Conservation (phyloP, 2,888 invertebrate genomes). For the Tipula confusa region DNA sequence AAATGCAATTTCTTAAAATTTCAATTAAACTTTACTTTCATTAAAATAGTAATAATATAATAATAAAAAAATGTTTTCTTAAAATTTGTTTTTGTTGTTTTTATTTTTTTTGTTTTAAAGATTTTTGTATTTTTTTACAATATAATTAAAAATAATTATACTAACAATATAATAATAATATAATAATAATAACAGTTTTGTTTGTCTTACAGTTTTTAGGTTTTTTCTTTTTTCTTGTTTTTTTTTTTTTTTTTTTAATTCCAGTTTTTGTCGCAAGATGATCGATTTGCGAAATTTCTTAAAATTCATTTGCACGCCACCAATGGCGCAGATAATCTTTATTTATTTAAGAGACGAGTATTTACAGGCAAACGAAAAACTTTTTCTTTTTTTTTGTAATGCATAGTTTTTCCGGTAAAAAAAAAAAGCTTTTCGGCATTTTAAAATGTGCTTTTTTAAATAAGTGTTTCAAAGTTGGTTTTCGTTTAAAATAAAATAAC, state of each 20-base stretch:
- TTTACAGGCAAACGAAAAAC: conserved; percentile 12
- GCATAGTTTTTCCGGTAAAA: background rate
- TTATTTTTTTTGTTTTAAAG: background rate
- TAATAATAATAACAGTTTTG: conserved; percentile 25
- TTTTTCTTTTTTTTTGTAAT: background rate
- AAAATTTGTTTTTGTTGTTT: background rate
- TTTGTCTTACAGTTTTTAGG: conserved; percentile 13
- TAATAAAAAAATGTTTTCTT: background rate
- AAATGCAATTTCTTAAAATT: conserved; percentile 20
- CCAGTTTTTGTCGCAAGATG: conserved; percentile 4
- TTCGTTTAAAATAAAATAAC: background rate
- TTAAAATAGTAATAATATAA: too few species aligned
- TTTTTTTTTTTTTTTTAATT: background rate
- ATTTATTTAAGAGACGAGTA: background rate
- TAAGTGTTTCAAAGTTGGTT: background rate
- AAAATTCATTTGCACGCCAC: background rate
- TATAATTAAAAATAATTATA: conserved; percentile 25
- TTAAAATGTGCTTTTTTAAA: background rate
- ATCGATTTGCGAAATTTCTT: background rate
- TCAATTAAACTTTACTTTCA: conserved; percentile 3
- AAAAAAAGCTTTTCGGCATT: background rate
- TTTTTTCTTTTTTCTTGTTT: background rate
- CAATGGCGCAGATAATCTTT: background rate
- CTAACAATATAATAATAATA: conserved; percentile 16
- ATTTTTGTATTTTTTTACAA: background rate